These are phyloP conservation scores for Platanista minor DNA, from an alignment of 2,113 vertebrate species.

Conservation along the genomic window DNA sequence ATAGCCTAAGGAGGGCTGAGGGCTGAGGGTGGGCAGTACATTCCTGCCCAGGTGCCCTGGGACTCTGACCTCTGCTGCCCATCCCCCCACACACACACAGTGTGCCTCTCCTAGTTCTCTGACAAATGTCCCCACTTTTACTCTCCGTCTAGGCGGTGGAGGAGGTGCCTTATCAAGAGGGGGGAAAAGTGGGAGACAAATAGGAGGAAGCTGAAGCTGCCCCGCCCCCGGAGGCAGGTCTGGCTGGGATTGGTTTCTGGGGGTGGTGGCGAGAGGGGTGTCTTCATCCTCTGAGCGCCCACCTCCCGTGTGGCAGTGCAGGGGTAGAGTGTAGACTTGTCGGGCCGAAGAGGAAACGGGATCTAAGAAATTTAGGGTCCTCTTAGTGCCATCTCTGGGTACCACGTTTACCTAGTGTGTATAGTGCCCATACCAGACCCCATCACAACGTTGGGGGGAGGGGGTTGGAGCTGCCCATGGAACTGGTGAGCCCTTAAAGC, in stretches of 20 bases:
- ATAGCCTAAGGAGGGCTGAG: background rate
- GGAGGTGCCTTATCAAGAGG: background rate
- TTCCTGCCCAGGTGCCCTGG: background rate
- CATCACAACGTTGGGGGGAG: accelerated
- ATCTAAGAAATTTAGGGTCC: background rate
- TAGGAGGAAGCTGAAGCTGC: background rate
- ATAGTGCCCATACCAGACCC: background rate
- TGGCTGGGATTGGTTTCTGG: too few species aligned
- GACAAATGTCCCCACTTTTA: background rate
- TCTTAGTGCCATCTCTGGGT: background rate
- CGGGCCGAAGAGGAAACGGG: background rate
- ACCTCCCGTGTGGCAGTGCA: background rate
- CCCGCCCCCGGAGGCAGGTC: background rate
- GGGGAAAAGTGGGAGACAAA: too few species aligned
- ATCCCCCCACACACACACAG: too few species aligned
- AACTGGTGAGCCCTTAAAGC: background rate
- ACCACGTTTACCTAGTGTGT: background rate
- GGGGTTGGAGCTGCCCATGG: background rate
- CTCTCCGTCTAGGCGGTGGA: background rate
- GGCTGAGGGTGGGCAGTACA: background rate
- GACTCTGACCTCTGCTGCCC: background rate
- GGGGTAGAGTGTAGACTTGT: background rate
- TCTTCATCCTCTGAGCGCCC: background rate
- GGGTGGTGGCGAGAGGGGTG: too few species aligned
- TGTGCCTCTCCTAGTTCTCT: background rate